A percentile compares a stretch with the other conserved stretches of the same genome.
phyloP scores from a whole-genome alignment of 2,797 vertebrate species.

The Calcarius lapponicus region DNA sequence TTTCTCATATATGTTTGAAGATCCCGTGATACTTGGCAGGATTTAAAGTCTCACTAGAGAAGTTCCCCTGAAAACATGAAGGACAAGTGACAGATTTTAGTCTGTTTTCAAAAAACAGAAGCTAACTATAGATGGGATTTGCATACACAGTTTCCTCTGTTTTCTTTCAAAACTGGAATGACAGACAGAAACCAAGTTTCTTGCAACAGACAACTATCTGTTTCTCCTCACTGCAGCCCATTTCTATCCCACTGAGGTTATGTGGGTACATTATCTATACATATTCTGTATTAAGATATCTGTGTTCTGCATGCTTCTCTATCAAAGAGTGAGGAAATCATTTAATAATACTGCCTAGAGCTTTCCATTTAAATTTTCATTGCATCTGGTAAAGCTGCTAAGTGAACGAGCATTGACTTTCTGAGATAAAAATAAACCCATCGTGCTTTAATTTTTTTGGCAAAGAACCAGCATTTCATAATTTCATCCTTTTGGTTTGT shows the following conservation, averaged over 20 bases:
- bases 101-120: neutral
- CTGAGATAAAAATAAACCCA: conserved; percentile 73
- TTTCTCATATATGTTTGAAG: neutral
- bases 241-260: neutral
- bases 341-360: conserved; percentile 64
- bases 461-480: conserved; percentile 64
- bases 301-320: conserved; percentile 49
- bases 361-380: conserved; percentile 77
- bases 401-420: conserved; percentile 69
- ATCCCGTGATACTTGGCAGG: neutral
- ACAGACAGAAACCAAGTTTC: neutral
- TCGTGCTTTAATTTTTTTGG: conserved; percentile 66
- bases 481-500: conserved; percentile 68
- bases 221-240: neutral
- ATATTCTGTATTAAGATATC: conserved; percentile 63
- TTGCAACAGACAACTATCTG: neutral
- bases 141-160: neutral
- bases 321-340: conserved; percentile 58
- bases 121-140: neutral
- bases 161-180: neutral
- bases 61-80: neutral
- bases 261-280: conserved; percentile 16
- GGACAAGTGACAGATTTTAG: neutral
- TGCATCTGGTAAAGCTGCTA: conserved; percentile 66
- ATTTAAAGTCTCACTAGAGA: neutral